Base-by-base conservation (phyloP, 1,140 invertebrate species). In the Oreohelix idahoensis region DNA sequence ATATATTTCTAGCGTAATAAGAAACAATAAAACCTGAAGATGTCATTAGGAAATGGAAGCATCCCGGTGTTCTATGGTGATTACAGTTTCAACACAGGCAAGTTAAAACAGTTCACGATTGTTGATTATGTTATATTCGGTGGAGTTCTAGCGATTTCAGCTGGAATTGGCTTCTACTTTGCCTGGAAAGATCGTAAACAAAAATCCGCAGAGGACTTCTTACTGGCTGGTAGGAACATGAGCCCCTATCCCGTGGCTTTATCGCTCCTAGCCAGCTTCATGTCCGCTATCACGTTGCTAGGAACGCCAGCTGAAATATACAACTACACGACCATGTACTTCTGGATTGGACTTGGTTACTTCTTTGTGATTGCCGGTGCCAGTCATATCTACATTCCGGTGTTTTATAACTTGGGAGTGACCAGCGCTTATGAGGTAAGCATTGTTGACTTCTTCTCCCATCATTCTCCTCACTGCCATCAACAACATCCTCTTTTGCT, bases 271-370 rank as follows among this genome's bases (percentile, higher is more conserved):
- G 90, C 92, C 92, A 97, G 96, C 58, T 98, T 98, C 89, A 98
- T 98, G 96, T 98, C 97, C 0, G 97, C 97, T 17, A 95, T 98
- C 32, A 97, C 97, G 0, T 92, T 98, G n/a, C 93, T 98, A 32
- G 97, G 97, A 13, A 89, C 87, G 1, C 89, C 91, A 26, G 88
- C 89, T 0, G 91, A 92, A 86, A 90, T 92, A 35, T 92, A 92
- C 75, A 84, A 82, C 32, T 90, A 89, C 79, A 89, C 89, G 38
- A 90, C 89, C 32, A 90, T 91, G 87, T 92, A 91, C 73, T 87
- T 88, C 84, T 91, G 88, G 87, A 91, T 91, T 32, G 86, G 84
- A 8, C 17, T 92, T 0, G 86, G 84, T 5, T 89, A 89, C 63
- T 49, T 96, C 0, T 88, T 98, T 26, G 95, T 95, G 10, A 97